phyloP scores from a whole-genome alignment of 2,797 vertebrate genomes.

The Acrossocheilus wenchowensis region DNA sequence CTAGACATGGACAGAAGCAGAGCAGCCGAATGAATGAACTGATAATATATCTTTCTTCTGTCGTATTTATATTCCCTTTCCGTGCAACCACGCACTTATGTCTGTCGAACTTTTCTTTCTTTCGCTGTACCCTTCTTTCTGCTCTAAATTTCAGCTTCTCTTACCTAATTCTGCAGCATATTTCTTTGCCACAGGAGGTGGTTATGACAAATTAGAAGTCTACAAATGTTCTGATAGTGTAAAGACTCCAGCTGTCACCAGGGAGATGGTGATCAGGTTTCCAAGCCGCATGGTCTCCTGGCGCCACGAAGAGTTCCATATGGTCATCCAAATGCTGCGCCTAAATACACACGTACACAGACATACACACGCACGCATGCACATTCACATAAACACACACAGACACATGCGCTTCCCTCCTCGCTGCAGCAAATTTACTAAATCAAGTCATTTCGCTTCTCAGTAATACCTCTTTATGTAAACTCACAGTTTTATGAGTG shows the following conservation, averaged over 20 bases:
- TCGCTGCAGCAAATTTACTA: slow-evolving; percentile 75
- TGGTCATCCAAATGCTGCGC: slow-evolving; percentile 99
- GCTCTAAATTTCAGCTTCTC: slow-evolving; percentile 77
- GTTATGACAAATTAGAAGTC: slow-evolving; percentile 99
- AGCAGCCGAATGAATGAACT: not conserved
- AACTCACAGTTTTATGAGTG: slow-evolving; percentile 16
- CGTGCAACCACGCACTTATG: slow-evolving; percentile 32
- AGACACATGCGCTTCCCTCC: slow-evolving; percentile 63
- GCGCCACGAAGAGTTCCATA: slow-evolving; percentile 97
- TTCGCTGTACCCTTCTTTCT: slow-evolving; percentile 66
- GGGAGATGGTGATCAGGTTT: slow-evolving; percentile 99
- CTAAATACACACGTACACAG: slow-evolving; percentile 84
- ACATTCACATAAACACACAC: slow-evolving; percentile 45
- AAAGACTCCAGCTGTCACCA: slow-evolving; percentile 99
- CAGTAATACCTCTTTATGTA: slow-evolving; percentile 45
- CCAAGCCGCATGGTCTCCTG: slow-evolving; percentile 96
- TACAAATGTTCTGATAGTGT: slow-evolving; percentile 99
- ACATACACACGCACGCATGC: slow-evolving; percentile 47
- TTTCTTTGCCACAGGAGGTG: slow-evolving; percentile 99
- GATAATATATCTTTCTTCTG: not conserved
- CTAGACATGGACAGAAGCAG: not conserved
- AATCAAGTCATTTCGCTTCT: slow-evolving; percentile 64
- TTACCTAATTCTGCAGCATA: slow-evolving; percentile 94
- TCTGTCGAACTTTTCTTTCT: slow-evolving; percentile 33
- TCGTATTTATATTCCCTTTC: not conserved